Percentiles rank a stretch among this genome's conserved stretches.
Evolutionary conservation across 2,888 invertebrate genomes (phyloP).

Genomic region (Hirtodrosophila duncani): DNA sequence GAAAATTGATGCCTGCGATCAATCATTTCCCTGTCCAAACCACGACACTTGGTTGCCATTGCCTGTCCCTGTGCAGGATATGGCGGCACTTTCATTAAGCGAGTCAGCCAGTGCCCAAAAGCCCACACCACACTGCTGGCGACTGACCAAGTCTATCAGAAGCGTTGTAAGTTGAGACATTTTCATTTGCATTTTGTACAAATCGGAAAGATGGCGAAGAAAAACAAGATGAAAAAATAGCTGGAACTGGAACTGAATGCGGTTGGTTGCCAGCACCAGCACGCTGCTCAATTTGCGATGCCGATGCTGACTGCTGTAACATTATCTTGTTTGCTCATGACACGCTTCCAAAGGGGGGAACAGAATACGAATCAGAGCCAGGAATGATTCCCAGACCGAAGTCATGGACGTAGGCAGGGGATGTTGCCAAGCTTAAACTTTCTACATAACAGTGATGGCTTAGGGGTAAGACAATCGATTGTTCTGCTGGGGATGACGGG

Average conservation of each 20-base stretch:
- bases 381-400: too few relatives aligned
- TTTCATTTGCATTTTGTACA: slow-evolving; percentile 64
- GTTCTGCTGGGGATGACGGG: too few relatives aligned
- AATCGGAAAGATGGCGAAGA: slow-evolving; percentile 14
- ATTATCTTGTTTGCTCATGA: slow-evolving; percentile 72
- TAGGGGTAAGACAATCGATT: too few relatives aligned
- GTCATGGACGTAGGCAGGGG: too few relatives aligned
- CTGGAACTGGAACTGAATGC: slow-evolving; percentile 23
- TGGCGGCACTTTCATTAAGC: slow-evolving; percentile 48
- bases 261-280: slow-evolving; percentile 8
- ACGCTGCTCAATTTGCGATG: slow-evolving; percentile 61
- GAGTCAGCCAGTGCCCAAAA: slow-evolving; percentile 9
- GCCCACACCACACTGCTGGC: slow-evolving; percentile 14
- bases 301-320: slow-evolving; percentile 64
- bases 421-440: too few relatives aligned
- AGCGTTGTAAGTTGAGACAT: slow-evolving; percentile 67
- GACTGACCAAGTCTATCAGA: slow-evolving; percentile 16
- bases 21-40: slow-evolving; percentile 53
- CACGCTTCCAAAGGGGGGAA: too few relatives aligned
- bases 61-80: slow-evolving; percentile 3
- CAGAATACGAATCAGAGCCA: neutral
- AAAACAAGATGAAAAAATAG: slow-evolving; percentile 2
- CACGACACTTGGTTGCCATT: slow-evolving; percentile 23
- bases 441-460: too few relatives aligned
- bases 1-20: slow-evolving; percentile 70